A percentile compares a stretch with the other conserved stretches of the same genome.
Conservation (phyloP, 2,888 invertebrate species). For the Drosophila glabriapex region DNA sequence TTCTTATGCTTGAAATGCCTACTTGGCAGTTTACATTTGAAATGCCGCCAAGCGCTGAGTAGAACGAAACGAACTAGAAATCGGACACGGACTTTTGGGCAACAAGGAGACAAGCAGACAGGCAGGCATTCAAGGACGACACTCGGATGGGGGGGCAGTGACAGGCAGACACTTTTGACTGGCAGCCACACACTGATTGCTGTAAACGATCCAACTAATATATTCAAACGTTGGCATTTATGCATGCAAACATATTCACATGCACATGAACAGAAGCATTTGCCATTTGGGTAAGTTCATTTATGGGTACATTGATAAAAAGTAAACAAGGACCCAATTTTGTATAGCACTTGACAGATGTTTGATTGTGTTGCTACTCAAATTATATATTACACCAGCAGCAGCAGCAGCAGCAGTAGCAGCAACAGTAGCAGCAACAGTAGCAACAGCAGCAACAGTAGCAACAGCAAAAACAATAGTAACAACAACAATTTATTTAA, state of each 20-base stretch:
- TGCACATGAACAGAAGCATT: slow-evolving; percentile 36
- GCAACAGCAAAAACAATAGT: slow-evolving; percentile 19
- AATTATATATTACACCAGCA: slow-evolving; percentile 60
- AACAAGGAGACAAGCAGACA: slow-evolving; percentile 13
- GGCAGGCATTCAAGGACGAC: slow-evolving; percentile 25
- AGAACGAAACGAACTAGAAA: slow-evolving; percentile 45
- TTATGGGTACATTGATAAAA: slow-evolving; percentile 62
- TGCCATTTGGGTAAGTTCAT: slow-evolving; percentile 53
- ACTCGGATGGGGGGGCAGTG: background rate
- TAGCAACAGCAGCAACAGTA: slow-evolving; percentile 30
- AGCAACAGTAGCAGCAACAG: slow-evolving; percentile 27
- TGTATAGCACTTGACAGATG: slow-evolving; percentile 66
- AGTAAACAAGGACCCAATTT: slow-evolving; percentile 67
- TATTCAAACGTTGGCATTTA: slow-evolving; percentile 71
- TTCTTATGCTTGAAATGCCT: slow-evolving; percentile 67
- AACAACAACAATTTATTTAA: slow-evolving; percentile 23
- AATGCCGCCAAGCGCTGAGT: slow-evolving; percentile 42
- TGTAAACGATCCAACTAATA: slow-evolving; percentile 71
- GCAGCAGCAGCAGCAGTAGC: slow-evolving; percentile 25
- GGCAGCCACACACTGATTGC: slow-evolving; percentile 67
- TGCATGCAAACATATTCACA: slow-evolving; percentile 60
- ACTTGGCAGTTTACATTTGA: slow-evolving; percentile 73
- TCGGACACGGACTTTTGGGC: slow-evolving; percentile 33
- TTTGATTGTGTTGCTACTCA: slow-evolving; percentile 61
- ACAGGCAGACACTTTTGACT: slow-evolving; percentile 49